Percentiles rank a stretch among this genome's conserved stretches.
Conservation (phyloP, 2,113 vertebrate species). For the Scomber colias region DNA sequence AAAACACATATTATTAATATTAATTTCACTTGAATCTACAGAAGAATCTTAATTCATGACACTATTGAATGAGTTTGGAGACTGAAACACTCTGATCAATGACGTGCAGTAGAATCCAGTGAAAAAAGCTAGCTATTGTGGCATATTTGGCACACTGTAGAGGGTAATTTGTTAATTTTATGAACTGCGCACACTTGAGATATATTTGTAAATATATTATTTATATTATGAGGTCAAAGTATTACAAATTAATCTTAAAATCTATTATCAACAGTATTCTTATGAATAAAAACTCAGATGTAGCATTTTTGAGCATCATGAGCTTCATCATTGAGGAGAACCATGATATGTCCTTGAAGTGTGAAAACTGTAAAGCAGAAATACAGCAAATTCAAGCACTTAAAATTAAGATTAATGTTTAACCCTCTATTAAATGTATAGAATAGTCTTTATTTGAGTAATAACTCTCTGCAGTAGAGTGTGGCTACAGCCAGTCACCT, state of each 20-base stretch:
- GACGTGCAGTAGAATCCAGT: background rate
- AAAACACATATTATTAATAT: constrained; percentile 31
- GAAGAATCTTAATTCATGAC: constrained; percentile 21
- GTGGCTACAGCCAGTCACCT: constrained; percentile 29
- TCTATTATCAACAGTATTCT: background rate
- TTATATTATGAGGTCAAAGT: background rate
- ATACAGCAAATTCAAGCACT: background rate
- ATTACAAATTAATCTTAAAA: background rate
- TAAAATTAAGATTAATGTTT: constrained; percentile 22
- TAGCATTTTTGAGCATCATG: constrained; percentile 24
- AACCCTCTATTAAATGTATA: constrained; percentile 28
- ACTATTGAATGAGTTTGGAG: constrained; percentile 10
- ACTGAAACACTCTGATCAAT: constrained; percentile 10
- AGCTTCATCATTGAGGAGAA: background rate
- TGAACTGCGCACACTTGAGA: background rate
- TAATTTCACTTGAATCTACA: constrained; percentile 25
- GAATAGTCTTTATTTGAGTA: constrained; percentile 26
- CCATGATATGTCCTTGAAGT: constrained; percentile 1
- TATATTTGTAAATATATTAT: constrained; percentile 16
- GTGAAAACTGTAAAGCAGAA: constrained; percentile 8
- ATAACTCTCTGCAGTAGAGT: constrained; percentile 27
- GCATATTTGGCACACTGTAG: background rate
- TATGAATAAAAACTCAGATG: background rate
- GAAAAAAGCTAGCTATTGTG: background rate
- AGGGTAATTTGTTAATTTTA: background rate